phyloP scores from a whole-genome alignment of 2,797 vertebrate species.

The Ambastaia sidthimunki region DNA sequence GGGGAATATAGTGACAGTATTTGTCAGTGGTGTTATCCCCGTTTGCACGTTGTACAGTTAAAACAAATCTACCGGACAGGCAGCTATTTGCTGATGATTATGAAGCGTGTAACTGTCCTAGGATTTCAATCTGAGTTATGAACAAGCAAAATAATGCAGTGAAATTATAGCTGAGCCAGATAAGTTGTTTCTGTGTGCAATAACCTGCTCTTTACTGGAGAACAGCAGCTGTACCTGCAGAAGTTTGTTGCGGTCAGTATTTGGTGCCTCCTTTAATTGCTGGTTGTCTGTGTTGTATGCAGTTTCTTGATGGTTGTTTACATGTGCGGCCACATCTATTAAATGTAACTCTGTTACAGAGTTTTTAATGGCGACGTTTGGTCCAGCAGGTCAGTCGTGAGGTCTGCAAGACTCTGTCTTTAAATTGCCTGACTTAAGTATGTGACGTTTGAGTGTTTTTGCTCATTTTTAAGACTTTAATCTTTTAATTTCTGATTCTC shows the following conservation, averaged over 20 bases:
- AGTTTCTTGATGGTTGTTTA: conserved; percentile 20
- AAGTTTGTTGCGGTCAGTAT: conserved; percentile 13
- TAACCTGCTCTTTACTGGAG: conserved; percentile 21
- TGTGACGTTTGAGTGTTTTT: conserved; percentile 28
- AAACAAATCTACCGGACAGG: conserved; percentile 29
- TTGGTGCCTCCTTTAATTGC: conserved; percentile 33
- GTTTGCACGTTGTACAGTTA: conserved; percentile 36
- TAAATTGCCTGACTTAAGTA: conserved; percentile 11
- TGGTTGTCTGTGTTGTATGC: conserved; percentile 17
- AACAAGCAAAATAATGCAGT: conserved; percentile 12
- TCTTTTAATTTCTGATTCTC: not conserved
- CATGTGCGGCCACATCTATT: conserved; percentile 19
- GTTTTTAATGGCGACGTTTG: not conserved
- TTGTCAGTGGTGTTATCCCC: conserved; percentile 9
- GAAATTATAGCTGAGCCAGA: conserved; percentile 5
- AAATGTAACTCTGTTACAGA: conserved; percentile 13
- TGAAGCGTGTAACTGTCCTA: not conserved
- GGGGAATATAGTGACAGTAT: conserved; percentile 30
- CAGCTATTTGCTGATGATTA: conserved; percentile 11
- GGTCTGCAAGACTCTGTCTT: not conserved
- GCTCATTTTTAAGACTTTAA: not conserved
- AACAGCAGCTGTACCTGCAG: conserved; percentile 30
- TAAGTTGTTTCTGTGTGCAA: conserved; percentile 26
- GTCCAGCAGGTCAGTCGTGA: conserved; percentile 18
- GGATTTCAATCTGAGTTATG: not conserved